phyloP scores from a whole-genome alignment of 1,140 invertebrate genomes.

The Listronotus oregonensis region DNA sequence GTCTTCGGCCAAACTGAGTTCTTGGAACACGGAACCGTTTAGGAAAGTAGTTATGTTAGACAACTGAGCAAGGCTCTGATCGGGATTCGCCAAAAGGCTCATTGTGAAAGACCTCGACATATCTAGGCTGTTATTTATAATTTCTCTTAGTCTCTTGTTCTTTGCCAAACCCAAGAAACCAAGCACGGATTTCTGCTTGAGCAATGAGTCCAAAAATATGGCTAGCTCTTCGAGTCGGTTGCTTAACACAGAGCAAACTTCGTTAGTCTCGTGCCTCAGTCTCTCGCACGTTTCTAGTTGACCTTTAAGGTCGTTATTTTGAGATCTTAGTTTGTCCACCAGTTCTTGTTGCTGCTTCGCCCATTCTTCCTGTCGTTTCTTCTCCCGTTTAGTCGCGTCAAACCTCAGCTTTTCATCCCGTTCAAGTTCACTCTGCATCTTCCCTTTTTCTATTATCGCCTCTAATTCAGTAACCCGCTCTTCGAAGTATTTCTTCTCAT shows the following conservation, averaged over 20 bases:
- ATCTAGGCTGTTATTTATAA: conserved; percentile 63
- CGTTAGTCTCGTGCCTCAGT: conserved; percentile 64
- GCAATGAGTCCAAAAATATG: conserved; percentile 70
- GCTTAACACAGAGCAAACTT: conserved; percentile 67
- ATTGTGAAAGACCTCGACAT: conserved; percentile 61
- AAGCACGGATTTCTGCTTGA: conserved; percentile 66
- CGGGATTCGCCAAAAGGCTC: conserved; percentile 50
- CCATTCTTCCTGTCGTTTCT: too few species aligned
- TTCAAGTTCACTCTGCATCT: too few species aligned
- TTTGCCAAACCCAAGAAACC: conserved; percentile 59
- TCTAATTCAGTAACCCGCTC: conserved; percentile 30
- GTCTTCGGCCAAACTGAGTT: conserved; percentile 41
- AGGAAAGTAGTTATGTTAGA: conserved; percentile 58
- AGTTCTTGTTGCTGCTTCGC: not conserved
- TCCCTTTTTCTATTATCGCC: too few species aligned
- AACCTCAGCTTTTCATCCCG: too few species aligned
- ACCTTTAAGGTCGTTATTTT: conserved; percentile 48
- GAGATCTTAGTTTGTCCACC: conserved; percentile 40
- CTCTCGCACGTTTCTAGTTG: conserved; percentile 58
- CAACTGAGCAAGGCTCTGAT: conserved; percentile 55
- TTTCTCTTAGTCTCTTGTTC: conserved; percentile 59
- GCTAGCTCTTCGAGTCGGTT: conserved; percentile 71
- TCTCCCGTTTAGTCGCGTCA: too few species aligned
- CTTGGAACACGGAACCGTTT: conserved; percentile 45
- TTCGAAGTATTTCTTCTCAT: conserved; percentile 48